Percentiles rank a stretch among this genome's conserved stretches.
These are phyloP conservation scores for Pseudococcus longispinus DNA, from an alignment of 2,888 invertebrate species.

Conservation along the genomic window DNA sequence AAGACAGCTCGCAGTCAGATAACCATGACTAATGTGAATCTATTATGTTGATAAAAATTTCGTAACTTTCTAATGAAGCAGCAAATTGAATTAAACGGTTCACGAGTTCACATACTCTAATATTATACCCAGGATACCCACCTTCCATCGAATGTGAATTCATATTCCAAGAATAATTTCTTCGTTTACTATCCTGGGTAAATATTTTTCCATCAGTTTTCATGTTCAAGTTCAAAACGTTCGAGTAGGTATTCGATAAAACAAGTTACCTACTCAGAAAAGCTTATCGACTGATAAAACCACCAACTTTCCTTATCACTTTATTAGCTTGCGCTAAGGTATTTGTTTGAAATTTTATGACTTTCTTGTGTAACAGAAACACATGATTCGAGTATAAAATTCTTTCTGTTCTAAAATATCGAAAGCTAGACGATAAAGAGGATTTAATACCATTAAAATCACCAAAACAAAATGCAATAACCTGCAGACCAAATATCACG, in stretches of 20 bases:
- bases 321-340: not conserved
- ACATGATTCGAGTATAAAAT: not conserved
- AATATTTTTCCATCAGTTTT: not conserved
- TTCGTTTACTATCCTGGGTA: no score
- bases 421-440: not conserved
- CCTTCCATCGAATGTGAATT: no score
- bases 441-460: not conserved
- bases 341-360: not conserved
- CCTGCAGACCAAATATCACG: not conserved
- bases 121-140: not conserved
- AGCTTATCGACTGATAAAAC: not conserved
- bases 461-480: not conserved
- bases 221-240: conserved; percentile 1
- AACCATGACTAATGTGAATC: conserved; percentile 28
- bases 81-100: conserved; percentile 12
- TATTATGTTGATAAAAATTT: conserved; percentile 12
- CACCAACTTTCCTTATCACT: not conserved
- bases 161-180: no score
- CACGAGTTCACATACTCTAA: not conserved
- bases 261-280: not conserved
- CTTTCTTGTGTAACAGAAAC: not conserved
- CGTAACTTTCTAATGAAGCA: conserved; percentile 39
- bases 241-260: not conserved
- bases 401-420: not conserved
- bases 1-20: conserved; percentile 3